phyloP scores from a whole-genome alignment of 2,113 vertebrate species.

The Calidris pugnax region DNA sequence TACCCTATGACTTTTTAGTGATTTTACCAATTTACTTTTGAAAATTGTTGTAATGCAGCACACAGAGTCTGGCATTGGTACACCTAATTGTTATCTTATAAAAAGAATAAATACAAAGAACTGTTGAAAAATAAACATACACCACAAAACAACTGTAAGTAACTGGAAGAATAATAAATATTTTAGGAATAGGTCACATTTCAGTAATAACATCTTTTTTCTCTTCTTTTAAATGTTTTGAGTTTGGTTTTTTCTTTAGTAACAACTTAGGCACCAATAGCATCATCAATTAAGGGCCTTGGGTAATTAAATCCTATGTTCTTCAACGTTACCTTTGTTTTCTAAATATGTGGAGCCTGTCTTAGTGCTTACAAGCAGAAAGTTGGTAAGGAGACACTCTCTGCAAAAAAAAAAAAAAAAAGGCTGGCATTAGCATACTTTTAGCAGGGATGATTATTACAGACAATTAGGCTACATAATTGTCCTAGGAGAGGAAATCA shows the following conservation, averaged over 20 bases:
- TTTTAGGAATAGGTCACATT: background rate
- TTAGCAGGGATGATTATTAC: conserved; percentile 43
- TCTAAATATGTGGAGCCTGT: background rate
- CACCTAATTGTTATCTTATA: background rate
- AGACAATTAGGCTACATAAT: conserved; percentile 52
- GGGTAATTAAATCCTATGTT: background rate
- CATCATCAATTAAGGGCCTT: background rate
- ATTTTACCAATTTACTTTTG: background rate
- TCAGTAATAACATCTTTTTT: background rate
- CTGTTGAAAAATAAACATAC: background rate
- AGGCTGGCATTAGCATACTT: background rate
- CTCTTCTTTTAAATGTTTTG: background rate
- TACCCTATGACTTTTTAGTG: background rate
- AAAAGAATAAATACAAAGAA: background rate
- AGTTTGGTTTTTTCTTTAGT: background rate
- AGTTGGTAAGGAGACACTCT: background rate
- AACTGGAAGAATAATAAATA: background rate
- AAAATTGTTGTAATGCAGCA: background rate
- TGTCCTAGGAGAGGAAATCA: conserved; percentile 55
- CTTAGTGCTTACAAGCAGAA: background rate
- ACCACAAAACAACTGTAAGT: background rate
- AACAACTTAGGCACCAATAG: background rate
- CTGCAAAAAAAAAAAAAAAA: background rate
- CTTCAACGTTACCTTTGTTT: background rate
- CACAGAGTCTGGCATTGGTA: background rate